Evolutionary conservation across 1,140 invertebrate genomes (phyloP).

Genomic region (Gonatopus flavifemur): DNA sequence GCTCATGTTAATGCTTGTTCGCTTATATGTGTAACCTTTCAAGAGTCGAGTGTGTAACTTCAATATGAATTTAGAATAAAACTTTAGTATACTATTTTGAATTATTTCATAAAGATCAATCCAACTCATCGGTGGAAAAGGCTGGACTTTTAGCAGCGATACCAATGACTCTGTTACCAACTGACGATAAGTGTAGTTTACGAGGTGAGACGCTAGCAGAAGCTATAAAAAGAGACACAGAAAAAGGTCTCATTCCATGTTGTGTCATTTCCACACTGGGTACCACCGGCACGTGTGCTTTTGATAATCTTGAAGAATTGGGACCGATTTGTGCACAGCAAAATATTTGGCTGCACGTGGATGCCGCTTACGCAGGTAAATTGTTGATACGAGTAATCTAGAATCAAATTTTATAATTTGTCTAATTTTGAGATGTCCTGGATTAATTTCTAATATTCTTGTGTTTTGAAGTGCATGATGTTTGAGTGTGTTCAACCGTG

Average conservation of each 20-base stretch:
- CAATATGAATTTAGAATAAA: not conserved
- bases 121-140: conserved; percentile 91
- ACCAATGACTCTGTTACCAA: conserved; percentile 75
- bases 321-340: conserved; percentile 77
- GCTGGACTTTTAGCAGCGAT: conserved; percentile 81
- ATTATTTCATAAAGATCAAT: conserved; percentile 64
- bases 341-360: conserved; percentile 84
- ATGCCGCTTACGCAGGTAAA: conserved; percentile 85
- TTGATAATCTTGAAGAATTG: conserved; percentile 83
- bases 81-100: not conserved
- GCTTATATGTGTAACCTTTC: too few species aligned
- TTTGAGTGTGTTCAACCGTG: too few species aligned
- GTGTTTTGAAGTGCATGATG: too few species aligned
- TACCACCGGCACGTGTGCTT: conserved; percentile 90
- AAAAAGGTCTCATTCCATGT: conserved; percentile 76
- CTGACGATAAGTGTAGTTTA: conserved; percentile 73
- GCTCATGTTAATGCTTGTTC: too few species aligned
- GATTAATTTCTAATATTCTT: too few species aligned
- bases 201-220: conserved; percentile 73
- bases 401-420: not conserved
- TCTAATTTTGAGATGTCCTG: not conserved
- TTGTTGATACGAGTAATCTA: conserved; percentile 1
- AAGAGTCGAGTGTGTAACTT: too few species aligned
- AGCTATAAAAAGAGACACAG: conserved; percentile 75
- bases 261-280: conserved; percentile 85